phyloP scores from a whole-genome alignment of 2,113 vertebrate genomes.

The Eidolon helvum region DNA sequence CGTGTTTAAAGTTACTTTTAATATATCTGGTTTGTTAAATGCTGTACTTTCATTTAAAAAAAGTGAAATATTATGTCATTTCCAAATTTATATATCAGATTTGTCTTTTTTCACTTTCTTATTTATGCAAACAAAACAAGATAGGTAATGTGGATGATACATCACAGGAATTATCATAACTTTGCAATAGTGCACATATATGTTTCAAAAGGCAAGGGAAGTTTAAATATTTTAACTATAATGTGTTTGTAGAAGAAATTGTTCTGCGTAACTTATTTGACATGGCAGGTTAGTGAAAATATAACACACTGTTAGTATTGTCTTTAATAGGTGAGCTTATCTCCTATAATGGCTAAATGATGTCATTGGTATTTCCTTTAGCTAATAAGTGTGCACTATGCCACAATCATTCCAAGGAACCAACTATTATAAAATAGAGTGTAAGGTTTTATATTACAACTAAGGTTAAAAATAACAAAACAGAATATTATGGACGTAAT shows the following conservation, averaged over 20 bases:
- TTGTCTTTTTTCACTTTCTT: conserved; percentile 19
- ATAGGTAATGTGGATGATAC: conserved; percentile 59
- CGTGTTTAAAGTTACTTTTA: background rate
- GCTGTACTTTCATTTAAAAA: background rate
- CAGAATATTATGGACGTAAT: conserved; percentile 70
- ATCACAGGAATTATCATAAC: conserved; percentile 54
- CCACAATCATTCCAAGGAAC: conserved; percentile 62
- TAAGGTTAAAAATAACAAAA: conserved; percentile 71
- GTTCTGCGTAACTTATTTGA: conserved; percentile 59
- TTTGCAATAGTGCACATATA: background rate
- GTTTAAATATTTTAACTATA: conserved; percentile 64
- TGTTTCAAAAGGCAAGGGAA: background rate
- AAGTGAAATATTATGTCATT: background rate
- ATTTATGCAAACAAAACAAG: conserved; percentile 57
- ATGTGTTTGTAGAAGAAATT: conserved; percentile 58
- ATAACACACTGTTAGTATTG: conserved; percentile 64
- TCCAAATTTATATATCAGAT: background rate
- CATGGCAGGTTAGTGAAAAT: conserved; percentile 36
- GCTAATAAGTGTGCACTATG: conserved; percentile 61
- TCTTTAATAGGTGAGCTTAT: conserved; percentile 75
- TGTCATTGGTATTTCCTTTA: conserved; percentile 77
- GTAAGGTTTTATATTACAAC: conserved; percentile 68
- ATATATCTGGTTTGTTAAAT: background rate
- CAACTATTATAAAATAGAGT: conserved; percentile 61
- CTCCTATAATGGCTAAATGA: conserved; percentile 66